Percentiles rank a stretch among this genome's conserved stretches.
Conservation (phyloP, 1,140 invertebrate species). For the Thrips palmi region DNA sequence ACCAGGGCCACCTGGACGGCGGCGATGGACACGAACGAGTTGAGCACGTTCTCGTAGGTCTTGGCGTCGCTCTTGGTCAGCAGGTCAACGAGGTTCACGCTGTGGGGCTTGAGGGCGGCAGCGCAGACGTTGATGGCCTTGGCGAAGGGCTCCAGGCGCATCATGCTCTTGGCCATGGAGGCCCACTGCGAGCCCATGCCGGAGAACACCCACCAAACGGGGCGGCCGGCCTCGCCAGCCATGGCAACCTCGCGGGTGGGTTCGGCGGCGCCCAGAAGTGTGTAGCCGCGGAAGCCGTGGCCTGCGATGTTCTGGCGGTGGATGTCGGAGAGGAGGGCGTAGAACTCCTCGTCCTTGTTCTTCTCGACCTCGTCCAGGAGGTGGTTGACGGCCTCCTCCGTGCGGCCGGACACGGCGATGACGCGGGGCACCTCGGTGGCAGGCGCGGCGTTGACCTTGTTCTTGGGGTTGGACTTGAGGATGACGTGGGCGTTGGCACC, state of each 20-base stretch:
- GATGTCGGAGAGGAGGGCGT: conserved; percentile 55
- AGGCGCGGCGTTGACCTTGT: conserved; percentile 37
- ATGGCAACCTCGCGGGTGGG: conserved; percentile 25
- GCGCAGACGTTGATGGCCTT: conserved; percentile 56
- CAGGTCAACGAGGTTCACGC: conserved; percentile 63
- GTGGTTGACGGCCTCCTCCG: conserved; percentile 53
- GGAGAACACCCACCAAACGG: conserved; percentile 86
- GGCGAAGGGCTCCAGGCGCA: conserved; percentile 62
- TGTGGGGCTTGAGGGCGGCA: conserved; percentile 51
- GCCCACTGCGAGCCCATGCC: conserved; percentile 96
- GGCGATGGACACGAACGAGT: conserved; percentile 84
- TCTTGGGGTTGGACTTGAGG: conserved; percentile 57
- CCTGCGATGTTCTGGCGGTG: conserved; percentile 44
- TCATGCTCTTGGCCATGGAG: conserved; percentile 75
- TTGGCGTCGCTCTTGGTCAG: conserved; percentile 54
- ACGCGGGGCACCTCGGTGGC: conserved; percentile 42
- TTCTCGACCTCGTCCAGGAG: conserved; percentile 42
- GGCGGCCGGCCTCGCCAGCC: conserved; percentile 26
- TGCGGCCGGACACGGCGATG: conserved; percentile 64
- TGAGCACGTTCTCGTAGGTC: conserved; percentile 63
- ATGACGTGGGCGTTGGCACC: conserved; percentile 89
- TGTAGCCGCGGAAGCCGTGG: conserved; percentile 60
- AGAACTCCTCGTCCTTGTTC: conserved; percentile 50
- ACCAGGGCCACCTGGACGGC: conserved; percentile 87
- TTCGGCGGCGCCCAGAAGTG: conserved; percentile 37